These are phyloP conservation scores for Synergus gifuensis DNA, from an alignment of 2,888 invertebrate species.

Conservation along the genomic window DNA sequence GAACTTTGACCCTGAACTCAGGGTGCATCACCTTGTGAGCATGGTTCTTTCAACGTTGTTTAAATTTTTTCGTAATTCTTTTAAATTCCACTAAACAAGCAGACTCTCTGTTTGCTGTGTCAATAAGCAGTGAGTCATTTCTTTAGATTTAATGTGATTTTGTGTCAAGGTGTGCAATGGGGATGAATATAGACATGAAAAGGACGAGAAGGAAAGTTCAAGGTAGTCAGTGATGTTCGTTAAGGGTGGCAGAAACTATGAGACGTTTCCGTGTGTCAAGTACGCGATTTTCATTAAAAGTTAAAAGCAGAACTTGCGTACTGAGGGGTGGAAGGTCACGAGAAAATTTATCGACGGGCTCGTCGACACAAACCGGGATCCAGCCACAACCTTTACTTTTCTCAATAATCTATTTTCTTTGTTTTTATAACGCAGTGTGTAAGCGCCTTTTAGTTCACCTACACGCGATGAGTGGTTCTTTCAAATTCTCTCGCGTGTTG, in stretches of 20 bases:
- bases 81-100: no score
- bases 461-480: constrained; percentile 15
- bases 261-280: neutral
- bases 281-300: neutral
- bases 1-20: constrained; percentile 59
- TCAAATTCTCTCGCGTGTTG: constrained; percentile 3
- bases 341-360: constrained; percentile 41
- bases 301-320: constrained; percentile 24
- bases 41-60: constrained; percentile 1
- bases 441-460: constrained; percentile 11
- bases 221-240: neutral
- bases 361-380: constrained; percentile 29
- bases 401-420: constrained; percentile 6
- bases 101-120: neutral
- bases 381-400: neutral
- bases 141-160: neutral
- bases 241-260: neutral
- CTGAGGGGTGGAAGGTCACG: constrained; percentile 39
- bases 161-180: neutral
- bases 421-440: neutral
- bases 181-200: neutral
- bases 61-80: neutral
- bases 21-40: constrained; percentile 35
- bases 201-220: neutral
- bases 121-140: neutral